Base-by-base conservation (phyloP, 37 sponge, comb jelly and placozoan species). In the Chondrilla cf. caribensis region DNA sequence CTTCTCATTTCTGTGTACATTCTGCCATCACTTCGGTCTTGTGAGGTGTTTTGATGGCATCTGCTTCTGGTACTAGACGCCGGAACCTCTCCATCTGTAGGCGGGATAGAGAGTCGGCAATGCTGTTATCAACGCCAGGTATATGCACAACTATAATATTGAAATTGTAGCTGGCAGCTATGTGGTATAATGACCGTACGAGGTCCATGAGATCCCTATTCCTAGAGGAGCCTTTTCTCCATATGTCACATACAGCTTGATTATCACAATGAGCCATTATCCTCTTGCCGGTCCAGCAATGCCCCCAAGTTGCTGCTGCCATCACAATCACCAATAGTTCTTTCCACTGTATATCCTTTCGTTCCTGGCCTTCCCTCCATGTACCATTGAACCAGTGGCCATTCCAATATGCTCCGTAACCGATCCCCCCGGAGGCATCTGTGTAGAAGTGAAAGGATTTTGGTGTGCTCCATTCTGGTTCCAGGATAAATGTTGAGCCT, bases 81-180 rank as follows among this genome's bases (percentile, higher is more conserved):
- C n/a, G 40, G 72, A 77, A 71, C 0, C 17, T 14, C 28, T 0
- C 0, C 1, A 65, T 2, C 6, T 85, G 59, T 32, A 62, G 29
- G 24, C 89, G 35, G 29, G 86, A 89, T 0, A 89, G 44, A 7
- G 90, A 83, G 77, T 89, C 90, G 22, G 90, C 90, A 2, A 67
- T 17, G 58, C 18, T 33, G 58, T 90, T 86, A 2, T 80, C 19
- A 0, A 9, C 37, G 0, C 87, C 82, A 0, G 71, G 26, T 2
- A 87, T 84, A 77, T 90, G 91, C 26, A 35, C 0, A 22, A 85
- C 87, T 11, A 25, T 4, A 0, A 81, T 0, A 5, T 1, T 0
- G 58, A 90, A 71, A 7, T 67, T 25, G 60, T 37, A 76, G 21
- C 33, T 64, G 28, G 82, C 85, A n/a, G 65, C 24, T 43, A 90